Conservation (phyloP, 2,888 invertebrate species). For the Allophyes oxyacanthae region DNA sequence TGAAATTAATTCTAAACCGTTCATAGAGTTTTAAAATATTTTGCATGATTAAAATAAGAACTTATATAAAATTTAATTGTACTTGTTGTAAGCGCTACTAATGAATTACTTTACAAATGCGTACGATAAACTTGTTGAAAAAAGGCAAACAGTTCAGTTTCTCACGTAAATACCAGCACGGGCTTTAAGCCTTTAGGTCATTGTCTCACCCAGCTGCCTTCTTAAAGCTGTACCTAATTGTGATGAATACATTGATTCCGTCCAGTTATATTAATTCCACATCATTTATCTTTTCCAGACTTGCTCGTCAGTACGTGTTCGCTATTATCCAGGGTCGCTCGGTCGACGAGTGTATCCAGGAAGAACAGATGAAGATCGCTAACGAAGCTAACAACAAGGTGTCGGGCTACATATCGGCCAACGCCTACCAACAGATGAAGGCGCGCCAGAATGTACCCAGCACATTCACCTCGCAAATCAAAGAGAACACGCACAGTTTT, state of each 20-base stretch:
- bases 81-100: too few relatives aligned
- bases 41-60: too few relatives aligned
- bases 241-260: neutral
- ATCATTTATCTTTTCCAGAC: conserved; percentile 71
- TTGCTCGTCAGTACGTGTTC: conserved; percentile 91
- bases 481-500: conserved; percentile 78
- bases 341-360: conserved; percentile 90
- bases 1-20: too few relatives aligned
- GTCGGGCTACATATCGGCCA: conserved; percentile 86
- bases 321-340: conserved; percentile 91
- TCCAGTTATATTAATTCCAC: conserved; percentile 5
- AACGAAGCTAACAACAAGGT: conserved; percentile 75
- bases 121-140: too few relatives aligned
- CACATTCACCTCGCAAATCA: conserved; percentile 75
- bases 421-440: conserved; percentile 78
- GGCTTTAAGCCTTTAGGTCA: too few relatives aligned
- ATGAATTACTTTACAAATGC: too few relatives aligned
- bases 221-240: too few relatives aligned
- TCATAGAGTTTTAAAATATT: too few relatives aligned
- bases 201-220: too few relatives aligned
- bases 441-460: conserved; percentile 64
- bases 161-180: too few relatives aligned
- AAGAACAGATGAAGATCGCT: conserved; percentile 77
- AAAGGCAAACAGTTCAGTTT: too few relatives aligned
- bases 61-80: too few relatives aligned